phyloP scores from a whole-genome alignment of 2,888 invertebrate species.

The Xylota sylvarum region DNA sequence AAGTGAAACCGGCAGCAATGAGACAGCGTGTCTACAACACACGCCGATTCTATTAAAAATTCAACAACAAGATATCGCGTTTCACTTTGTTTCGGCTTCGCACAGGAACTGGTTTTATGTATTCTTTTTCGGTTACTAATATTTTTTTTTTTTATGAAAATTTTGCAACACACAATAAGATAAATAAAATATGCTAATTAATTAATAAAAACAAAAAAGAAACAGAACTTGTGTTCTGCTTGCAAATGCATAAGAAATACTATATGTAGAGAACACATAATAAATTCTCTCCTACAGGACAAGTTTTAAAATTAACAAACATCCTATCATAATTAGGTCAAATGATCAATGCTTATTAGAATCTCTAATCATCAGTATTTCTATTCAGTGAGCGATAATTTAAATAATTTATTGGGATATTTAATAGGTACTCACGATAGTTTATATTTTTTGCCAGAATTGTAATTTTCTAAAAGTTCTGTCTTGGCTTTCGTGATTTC shows the following conservation, averaged over 20 bases:
- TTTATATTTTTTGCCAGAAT: slow-evolving; percentile 84
- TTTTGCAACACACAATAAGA: slow-evolving; percentile 31
- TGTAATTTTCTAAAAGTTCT: slow-evolving; percentile 81
- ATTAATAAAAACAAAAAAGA: background rate
- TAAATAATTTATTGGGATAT: background rate
- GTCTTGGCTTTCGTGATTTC: slow-evolving; percentile 83
- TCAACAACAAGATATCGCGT: slow-evolving; percentile 35
- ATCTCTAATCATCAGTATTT: too few relatives aligned
- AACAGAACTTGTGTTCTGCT: background rate
- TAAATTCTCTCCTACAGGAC: slow-evolving; percentile 7
- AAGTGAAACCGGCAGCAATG: slow-evolving; percentile 43
- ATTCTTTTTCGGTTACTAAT: slow-evolving; percentile 2
- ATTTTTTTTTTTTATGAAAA: slow-evolving; percentile 12
- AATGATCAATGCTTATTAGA: slow-evolving; percentile 10
- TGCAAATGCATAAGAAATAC: background rate
- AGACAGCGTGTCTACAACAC: slow-evolving; percentile 57
- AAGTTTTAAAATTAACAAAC: background rate
- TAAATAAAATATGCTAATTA: slow-evolving; percentile 51
- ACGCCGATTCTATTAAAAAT: slow-evolving; percentile 38
- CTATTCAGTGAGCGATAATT: background rate
- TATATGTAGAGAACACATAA: slow-evolving; percentile 9
- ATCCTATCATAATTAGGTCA: slow-evolving; percentile 22
- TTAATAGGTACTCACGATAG: slow-evolving; percentile 80
- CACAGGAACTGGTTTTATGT: slow-evolving; percentile 30
- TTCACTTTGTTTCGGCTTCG: slow-evolving; percentile 27